Base-by-base conservation (phyloP, 2,888 invertebrate genomes). In the Drosophila emarginata region DNA sequence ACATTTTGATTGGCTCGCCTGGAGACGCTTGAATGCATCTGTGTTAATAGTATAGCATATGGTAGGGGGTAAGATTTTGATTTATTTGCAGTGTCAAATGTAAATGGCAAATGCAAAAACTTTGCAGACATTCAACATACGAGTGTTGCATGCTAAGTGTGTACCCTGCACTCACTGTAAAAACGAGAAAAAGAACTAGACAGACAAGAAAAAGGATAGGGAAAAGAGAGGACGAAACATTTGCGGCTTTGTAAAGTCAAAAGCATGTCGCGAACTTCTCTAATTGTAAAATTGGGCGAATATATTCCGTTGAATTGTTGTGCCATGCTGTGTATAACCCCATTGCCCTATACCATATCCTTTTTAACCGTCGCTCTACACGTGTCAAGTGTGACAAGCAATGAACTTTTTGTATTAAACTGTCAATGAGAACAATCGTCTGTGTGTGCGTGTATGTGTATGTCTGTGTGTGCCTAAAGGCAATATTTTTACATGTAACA, bases 331-430 rank as follows among this genome's bases (percentile, higher is more conserved):
- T 50, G 32, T 45, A 21, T 9, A 45, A 45, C 2, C 21, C 45
- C 45, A 14, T 45, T 45, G 23, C 18, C 11, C 45, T 45, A 45
- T 45, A 21, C 11, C 45, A 15, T 28, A 36, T 11, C 26, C 15
- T 51, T 21, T 2, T 6, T 5, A 15, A n/a, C 18, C 6, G n/a
- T n/a, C 2, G n/a, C 18, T 14, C 21, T 53, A 39, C 59, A 72
- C 62, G 72, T 73, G 73, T 74, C 72, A 70, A 70, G 71, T 62
- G 75, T 52, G 64, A 62, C 72, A 67, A 45, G 67, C 76, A 72
- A 60, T 64, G 67, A 75, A 62, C 72, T 72, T 75, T 72, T 76
- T 72, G 64, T 67, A 76, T 75, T 76, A 75, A 75, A 62, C 72
- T 75, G 74, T 74, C 74, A 75, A 74, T 70, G 61, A 57, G 69